These are phyloP conservation scores for Stenolophus ochropezus DNA, from an alignment of 2,888 invertebrate species.

Conservation along the genomic window DNA sequence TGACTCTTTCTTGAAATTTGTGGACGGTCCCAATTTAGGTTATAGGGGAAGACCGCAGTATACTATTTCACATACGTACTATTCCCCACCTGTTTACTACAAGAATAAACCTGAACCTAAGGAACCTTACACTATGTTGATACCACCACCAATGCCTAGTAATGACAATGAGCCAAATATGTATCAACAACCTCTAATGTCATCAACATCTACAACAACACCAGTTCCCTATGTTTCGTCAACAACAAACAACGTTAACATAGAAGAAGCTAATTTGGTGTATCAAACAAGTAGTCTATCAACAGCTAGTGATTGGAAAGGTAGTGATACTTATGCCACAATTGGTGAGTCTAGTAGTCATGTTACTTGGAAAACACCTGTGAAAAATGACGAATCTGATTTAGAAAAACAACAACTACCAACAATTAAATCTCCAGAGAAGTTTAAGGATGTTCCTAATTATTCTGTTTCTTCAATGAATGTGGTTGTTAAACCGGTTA, in stretches of 20 bases:
- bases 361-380: constrained; percentile 69
- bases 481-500: constrained; percentile 42
- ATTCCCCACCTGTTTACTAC: constrained; percentile 67
- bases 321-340: constrained; percentile 65
- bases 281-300: constrained; percentile 78
- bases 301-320: constrained; percentile 73
- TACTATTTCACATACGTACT: constrained; percentile 72
- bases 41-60: constrained; percentile 69
- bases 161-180: constrained; percentile 66
- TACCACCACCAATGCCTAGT: constrained; percentile 80
- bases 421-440: constrained; percentile 50
- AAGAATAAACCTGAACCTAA: constrained; percentile 74
- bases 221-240: constrained; percentile 61
- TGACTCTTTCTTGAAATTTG: constrained; percentile 72
- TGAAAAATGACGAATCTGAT: constrained; percentile 45
- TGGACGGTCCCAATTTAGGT: constrained; percentile 73
- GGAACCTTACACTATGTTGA: constrained; percentile 80
- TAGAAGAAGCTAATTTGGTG: constrained; percentile 80
- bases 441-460: constrained; percentile 43
- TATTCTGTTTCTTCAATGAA: constrained; percentile 38
- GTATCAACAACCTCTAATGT: constrained; percentile 58
- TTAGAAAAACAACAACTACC: constrained; percentile 65
- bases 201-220: constrained; percentile 62
- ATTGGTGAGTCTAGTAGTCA: constrained; percentile 68
- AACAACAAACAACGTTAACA: constrained; percentile 72